Evolutionary conservation across 2,113 vertebrate genomes (phyloP).

Genomic region (Echinops telfairi): DNA sequence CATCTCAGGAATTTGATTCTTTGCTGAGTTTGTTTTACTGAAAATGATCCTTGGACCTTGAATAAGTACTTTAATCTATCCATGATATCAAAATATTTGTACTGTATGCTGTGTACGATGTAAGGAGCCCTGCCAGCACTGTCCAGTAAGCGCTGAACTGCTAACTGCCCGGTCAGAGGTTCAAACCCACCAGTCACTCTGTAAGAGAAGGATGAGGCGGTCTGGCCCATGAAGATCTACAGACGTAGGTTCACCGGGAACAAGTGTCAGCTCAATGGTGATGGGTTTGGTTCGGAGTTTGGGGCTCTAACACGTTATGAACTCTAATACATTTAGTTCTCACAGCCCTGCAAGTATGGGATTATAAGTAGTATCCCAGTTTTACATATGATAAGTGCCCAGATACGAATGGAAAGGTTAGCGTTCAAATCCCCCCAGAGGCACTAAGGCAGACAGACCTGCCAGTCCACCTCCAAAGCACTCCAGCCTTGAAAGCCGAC

Average conservation of each 20-base stretch:
- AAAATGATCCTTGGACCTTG: background rate
- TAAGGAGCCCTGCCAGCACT: background rate
- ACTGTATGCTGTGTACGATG: background rate
- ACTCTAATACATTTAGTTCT: background rate
- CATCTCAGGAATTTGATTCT: constrained; percentile 27
- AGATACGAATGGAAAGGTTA: background rate
- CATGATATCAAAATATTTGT: background rate
- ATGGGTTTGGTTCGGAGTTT: too few relatives aligned
- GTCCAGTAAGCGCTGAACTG: too few relatives aligned
- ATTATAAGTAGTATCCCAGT: background rate
- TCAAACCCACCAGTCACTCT: too few relatives aligned
- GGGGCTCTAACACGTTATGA: too few relatives aligned
- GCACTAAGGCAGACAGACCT: background rate
- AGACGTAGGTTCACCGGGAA: too few relatives aligned
- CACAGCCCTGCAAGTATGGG: background rate
- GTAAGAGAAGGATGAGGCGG: too few relatives aligned
- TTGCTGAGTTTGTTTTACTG: constrained; percentile 39
- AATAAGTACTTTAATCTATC: constrained; percentile 6
- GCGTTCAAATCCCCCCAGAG: background rate
- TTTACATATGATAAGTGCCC: background rate
- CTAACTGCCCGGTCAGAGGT: too few relatives aligned
- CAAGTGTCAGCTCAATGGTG: too few relatives aligned
- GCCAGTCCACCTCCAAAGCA: background rate
- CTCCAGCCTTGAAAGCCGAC: background rate
- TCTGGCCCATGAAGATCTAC: too few relatives aligned